Conservation (phyloP, 2,888 invertebrate species). For the Polydrusus tereticollis region DNA sequence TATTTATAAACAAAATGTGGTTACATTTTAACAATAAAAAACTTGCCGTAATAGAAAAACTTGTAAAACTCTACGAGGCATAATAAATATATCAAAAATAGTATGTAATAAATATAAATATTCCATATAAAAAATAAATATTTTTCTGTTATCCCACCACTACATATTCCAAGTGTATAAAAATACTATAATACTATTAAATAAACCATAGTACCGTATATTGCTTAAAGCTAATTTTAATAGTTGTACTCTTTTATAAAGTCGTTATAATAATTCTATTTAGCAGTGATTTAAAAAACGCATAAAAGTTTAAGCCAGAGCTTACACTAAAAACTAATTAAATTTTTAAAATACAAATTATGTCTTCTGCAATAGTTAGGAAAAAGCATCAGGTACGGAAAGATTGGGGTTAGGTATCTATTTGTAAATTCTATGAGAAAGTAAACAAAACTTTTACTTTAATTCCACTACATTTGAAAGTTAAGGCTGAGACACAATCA, state of each 20-base stretch:
- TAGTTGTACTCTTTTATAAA: constrained; percentile 8
- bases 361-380: too few relatives aligned
- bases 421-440: too few relatives aligned
- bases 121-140: constrained; percentile 17
- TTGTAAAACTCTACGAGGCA: constrained; percentile 29
- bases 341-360: too few relatives aligned
- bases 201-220: constrained; percentile 11
- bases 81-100: constrained; percentile 17
- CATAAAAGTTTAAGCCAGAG: too few relatives aligned
- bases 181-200: not conserved
- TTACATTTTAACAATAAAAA: not conserved
- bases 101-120: too few relatives aligned
- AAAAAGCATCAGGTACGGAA: too few relatives aligned
- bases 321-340: too few relatives aligned
- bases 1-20: not conserved
- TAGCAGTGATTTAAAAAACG: too few relatives aligned
- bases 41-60: constrained; percentile 9
- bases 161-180: not conserved
- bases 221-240: constrained; percentile 1
- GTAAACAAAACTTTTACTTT: too few relatives aligned
- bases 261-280: not conserved
- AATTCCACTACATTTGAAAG: too few relatives aligned
- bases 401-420: too few relatives aligned
- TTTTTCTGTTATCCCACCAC: not conserved
- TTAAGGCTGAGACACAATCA: too few relatives aligned